phyloP scores from a whole-genome alignment of 2,888 invertebrate species.

The Dynastes hyllus region DNA sequence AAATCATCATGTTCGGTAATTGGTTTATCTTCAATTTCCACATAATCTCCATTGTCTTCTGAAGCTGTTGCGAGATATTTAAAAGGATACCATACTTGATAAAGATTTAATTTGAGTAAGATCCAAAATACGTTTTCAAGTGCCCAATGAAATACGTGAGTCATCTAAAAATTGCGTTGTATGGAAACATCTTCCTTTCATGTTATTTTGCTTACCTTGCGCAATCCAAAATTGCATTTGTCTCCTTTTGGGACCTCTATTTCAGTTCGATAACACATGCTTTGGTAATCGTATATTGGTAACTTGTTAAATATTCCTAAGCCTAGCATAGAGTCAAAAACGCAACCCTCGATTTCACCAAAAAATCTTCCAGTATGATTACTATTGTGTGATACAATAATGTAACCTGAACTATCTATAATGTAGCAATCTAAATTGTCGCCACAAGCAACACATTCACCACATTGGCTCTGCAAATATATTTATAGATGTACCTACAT shows the following conservation, averaged over 20 bases:
- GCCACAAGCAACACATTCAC: slow-evolving; percentile 75
- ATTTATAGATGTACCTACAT: neutral
- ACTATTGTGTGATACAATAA: slow-evolving; percentile 81
- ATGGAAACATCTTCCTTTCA: neutral
- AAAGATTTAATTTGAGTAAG: slow-evolving; percentile 63
- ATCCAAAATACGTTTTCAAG: slow-evolving; percentile 67
- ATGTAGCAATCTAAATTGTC: slow-evolving; percentile 86
- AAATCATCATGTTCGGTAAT: slow-evolving; percentile 64
- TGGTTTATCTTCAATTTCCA: slow-evolving; percentile 63
- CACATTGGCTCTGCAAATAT: slow-evolving; percentile 68
- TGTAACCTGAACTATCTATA: slow-evolving; percentile 93
- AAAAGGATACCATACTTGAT: slow-evolving; percentile 59
- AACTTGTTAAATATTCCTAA: slow-evolving; percentile 83
- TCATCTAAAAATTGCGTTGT: slow-evolving; percentile 67
- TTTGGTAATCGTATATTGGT: slow-evolving; percentile 90
- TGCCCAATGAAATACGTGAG: slow-evolving; percentile 71
- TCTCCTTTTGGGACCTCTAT: slow-evolving; percentile 57
- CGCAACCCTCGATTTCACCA: slow-evolving; percentile 85
- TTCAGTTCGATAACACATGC: slow-evolving; percentile 76
- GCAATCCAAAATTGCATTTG: slow-evolving; percentile 34
- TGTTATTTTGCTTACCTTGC: slow-evolving; percentile 18
- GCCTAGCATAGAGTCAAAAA: slow-evolving; percentile 84
- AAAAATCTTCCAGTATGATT: slow-evolving; percentile 88
- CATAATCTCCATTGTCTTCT: slow-evolving; percentile 53
- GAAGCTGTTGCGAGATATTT: slow-evolving; percentile 10